Evolutionary conservation across 2,113 vertebrate genomes (phyloP), one percentile per base, ranked within the genome.

Genomic region (Mormyrus iriodes): DNA sequence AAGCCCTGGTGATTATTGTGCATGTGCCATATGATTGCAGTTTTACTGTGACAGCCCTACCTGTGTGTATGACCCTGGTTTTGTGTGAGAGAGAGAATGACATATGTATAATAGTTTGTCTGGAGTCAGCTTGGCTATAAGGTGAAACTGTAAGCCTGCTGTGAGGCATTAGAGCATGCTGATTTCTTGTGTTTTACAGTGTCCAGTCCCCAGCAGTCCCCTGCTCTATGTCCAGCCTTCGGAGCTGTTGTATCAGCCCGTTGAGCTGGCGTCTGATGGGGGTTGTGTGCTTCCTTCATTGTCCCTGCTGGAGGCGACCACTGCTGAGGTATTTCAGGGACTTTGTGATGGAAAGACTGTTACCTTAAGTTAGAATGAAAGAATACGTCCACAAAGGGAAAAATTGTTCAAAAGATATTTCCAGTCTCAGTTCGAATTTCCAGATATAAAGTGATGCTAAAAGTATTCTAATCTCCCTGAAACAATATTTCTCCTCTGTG

Each of bases 201-300:
- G 90, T 31, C 88, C 89, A 53, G 76, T 92, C 2, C 82, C 91
- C 76, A 90, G 92, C 53, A 91, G 86, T 79, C 91, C 93, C 35
- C 84, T 90, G 9, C 3, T 92, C 76, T 94, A 91, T 87, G 13
- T 92, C n/a, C 95, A 94, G 89, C 92, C 85, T 21, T 82, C 93
- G 21, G 93, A 94, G 35, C 88, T 92, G 61, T 49, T 92, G 19
- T 93, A 93, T 89, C 93, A 92, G 35, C 86, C 92, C 0, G 9
- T 90, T 79, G 92, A 93, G 52, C 48, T 90, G 48, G 39, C 86
- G 2, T 42, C 88, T 9, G 90, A 94, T 44, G 92, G 90, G 10
- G 90, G 85, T 27, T 92, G 76, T 24, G 46, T 89, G 49, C 92
- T 49, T 82, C 88, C 90, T 58, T 24, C 90, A 61, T 21, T 90